Conservation (phyloP, 2,888 invertebrate species). For the Phragmatobia fuliginosa region DNA sequence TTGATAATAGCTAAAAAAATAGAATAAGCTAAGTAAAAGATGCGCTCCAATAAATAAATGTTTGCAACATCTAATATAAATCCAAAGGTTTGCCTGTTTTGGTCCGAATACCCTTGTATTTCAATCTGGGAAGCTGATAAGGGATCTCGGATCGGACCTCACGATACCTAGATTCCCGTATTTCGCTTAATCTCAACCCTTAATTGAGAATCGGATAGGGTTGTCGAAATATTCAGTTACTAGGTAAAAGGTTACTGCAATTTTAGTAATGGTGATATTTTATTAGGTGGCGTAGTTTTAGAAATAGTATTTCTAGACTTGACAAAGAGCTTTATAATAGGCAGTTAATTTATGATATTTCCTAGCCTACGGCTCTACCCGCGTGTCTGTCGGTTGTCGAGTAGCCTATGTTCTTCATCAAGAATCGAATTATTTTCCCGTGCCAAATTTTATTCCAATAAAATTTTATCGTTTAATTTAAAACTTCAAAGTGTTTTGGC, state of each 20-base stretch:
- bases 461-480: no score
- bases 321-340: background rate
- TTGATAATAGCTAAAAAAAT: no score
- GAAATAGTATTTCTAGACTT: background rate
- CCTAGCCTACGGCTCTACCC: no score
- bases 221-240: conserved; percentile 11
- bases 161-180: conserved; percentile 29
- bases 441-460: no score
- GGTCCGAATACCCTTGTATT: conserved; percentile 23
- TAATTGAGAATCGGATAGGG: conserved; percentile 45
- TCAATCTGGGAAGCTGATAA: conserved; percentile 29
- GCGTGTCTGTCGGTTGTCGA: no score
- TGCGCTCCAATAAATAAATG: background rate
- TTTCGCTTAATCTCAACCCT: conserved; percentile 30
- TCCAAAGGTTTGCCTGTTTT: conserved; percentile 24
- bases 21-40: no score
- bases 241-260: background rate
- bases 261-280: background rate
- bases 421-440: no score
- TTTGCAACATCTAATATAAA: background rate
- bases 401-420: no score
- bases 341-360: no score
- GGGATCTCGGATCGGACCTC: conserved; percentile 20
- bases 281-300: background rate
- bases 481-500: no score